Evolutionary conservation across 2,113 vertebrate species (phyloP).

Genomic region (Henicopernis longicauda): DNA sequence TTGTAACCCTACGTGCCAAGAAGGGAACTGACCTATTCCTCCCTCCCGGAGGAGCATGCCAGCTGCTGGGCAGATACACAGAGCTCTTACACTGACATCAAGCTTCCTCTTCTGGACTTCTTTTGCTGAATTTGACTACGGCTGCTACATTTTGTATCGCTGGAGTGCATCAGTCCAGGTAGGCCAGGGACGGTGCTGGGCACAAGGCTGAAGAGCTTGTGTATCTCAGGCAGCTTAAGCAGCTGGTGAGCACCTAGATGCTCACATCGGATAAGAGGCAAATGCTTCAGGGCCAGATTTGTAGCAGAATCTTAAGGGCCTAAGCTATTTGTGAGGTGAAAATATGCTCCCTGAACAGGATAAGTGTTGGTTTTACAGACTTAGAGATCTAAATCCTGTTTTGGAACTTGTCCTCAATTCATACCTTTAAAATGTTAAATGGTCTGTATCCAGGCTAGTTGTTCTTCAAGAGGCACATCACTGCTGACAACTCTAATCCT

Average conservation of each 20-base stretch:
- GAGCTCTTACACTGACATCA: fast-evolving
- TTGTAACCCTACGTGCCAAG: background rate
- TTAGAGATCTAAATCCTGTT: slow-evolving; percentile 25
- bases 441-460: background rate
- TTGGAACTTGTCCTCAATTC: background rate
- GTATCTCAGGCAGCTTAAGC: background rate
- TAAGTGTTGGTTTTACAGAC: background rate
- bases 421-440: background rate
- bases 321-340: background rate
- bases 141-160: background rate
- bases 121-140: background rate
- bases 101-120: background rate
- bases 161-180: background rate
- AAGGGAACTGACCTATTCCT: background rate
- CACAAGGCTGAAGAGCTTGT: background rate
- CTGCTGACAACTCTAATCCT: slow-evolving; percentile 32
- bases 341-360: background rate
- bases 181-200: background rate
- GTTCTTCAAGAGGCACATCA: background rate
- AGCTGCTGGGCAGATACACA: background rate
- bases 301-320: background rate
- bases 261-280: background rate
- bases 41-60: background rate
- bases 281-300: background rate
- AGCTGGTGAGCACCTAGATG: background rate